Percentiles rank a stretch among this genome's conserved stretches.
phyloP scores from a whole-genome alignment of 1,140 invertebrate genomes.

The Hycleus cichorii region DNA sequence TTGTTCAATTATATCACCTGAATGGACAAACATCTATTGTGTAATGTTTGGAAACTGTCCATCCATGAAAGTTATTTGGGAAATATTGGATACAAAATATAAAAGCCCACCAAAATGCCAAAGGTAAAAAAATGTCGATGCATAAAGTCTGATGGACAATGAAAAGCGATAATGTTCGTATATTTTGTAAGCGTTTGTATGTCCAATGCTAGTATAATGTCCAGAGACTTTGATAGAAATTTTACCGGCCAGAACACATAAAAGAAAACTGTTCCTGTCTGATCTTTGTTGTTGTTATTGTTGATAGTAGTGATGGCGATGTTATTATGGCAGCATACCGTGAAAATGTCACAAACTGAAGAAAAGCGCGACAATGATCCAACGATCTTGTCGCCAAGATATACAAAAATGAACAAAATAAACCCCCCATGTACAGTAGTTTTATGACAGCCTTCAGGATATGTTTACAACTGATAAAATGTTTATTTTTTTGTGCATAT shows the following conservation, averaged over 20 bases:
- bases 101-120: conserved; percentile 6
- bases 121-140: conserved; percentile 2
- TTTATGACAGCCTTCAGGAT: too few species aligned
- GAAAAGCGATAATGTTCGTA: conserved; percentile 7
- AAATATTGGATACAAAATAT: conserved; percentile 6
- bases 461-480: too few species aligned
- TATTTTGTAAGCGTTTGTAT: conserved; percentile 7
- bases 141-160: conserved; percentile 9
- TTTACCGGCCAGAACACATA: conserved; percentile 14
- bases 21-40: too few species aligned
- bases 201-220: conserved; percentile 17
- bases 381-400: too few species aligned
- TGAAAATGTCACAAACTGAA: conserved; percentile 19
- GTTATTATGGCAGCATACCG: conserved; percentile 1
- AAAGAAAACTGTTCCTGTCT: conserved; percentile 19
- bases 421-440: too few species aligned
- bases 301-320: background rate
- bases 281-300: background rate
- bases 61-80: too few species aligned
- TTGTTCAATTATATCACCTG: too few species aligned
- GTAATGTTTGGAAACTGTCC: too few species aligned
- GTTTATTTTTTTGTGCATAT: too few species aligned
- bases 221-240: conserved; percentile 12
- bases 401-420: too few species aligned
- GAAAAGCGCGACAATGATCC: too few species aligned